Base-by-base conservation (phyloP, 2,888 invertebrate species). In the Pherbina coryleti region DNA sequence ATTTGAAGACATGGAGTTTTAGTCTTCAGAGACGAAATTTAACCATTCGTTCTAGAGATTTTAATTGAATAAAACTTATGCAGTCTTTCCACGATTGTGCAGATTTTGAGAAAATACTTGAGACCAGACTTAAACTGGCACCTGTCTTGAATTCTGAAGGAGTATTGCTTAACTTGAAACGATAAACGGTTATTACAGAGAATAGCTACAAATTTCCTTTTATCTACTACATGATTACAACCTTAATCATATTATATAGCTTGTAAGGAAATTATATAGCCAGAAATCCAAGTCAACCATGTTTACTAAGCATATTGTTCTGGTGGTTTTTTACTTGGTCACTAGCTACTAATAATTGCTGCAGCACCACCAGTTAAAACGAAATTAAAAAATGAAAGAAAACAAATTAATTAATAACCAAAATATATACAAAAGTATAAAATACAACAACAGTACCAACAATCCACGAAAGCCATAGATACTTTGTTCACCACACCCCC, bases 401-500 rank as follows among this genome's bases (percentile, higher is more conserved):
- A 69, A 7, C 53, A 62, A 25, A 34, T 57, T 53, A 55, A 76
- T 25, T 14, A 64, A 66, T 22, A 28, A 79, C 73, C 69, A 78
- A 78, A 79, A 75, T 73, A 51, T 69, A 73, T 9, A 78, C 71
- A 76, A 76, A 76, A 75, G 31, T 72, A 73, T 62, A 22, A 60
- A 62, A 22, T 70, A 64, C 74, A 55, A 73, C 44, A 55, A 51
- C 60, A 34, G 44, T 49, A 60, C 37, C 34, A 64, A 51, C 51
- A 17, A 74, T 53, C 5, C 14, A 55, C 37, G 17, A 75, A 57
- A 49, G 31, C 37, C 44, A 22, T 19, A 44, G 31, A 57, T 34
- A 53, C 79, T 78, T 79, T 78, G 79, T 81, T 81, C 82, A 81
- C 81, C 81, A 81, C 76, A 78, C 77, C 79, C 79, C 72, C 51